Evolutionary conservation across 1,140 invertebrate genomes (phyloP), one percentile per base, ranked within the genome.

Genomic region (Mizuhopecten yessoensis): DNA sequence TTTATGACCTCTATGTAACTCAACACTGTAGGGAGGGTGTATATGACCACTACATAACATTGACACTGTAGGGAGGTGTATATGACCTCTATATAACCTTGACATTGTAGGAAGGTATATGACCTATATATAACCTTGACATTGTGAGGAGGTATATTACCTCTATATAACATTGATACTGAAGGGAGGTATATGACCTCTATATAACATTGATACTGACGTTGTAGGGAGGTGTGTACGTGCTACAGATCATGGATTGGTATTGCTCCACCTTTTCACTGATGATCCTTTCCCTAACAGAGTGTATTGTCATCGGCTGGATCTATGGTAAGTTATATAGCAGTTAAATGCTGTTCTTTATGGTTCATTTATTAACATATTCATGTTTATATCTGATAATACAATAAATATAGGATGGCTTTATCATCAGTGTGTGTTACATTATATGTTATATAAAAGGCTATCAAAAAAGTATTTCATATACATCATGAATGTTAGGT

Each of bases 261-360:
- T 98, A 98, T 94, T 98, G 98, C 2, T 98, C 98, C 17, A 98
- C 98, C 94, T 98, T 98, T 97, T 98, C 98, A 17, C 98, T 98
- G 0, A 96, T 98, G 86, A 96, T 98, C 23, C 98, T 98, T 87
- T 98, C 98, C 11, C 98, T 97, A 23, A 93, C 95, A 10, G 97
- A 97, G 94, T 96, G 96, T 93, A 92, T 97, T 42, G 95, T 96
- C 23, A 94, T 97, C 88, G 94, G 95, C 20, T 97, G 96, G 96
- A 93, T 96, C 20, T 97, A 97, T 94, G 96, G 96, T 96, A 94
- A 39, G 91, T 87, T 86, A 45, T 15, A 13, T 13, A 45, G 0
- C 9, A 13, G 42, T 45, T 39, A 39, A 7, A n/a, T n/a, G n/a
- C 36, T 39, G 36, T 13, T 39, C 36, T 7, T 7, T 39, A 39